Base-by-base conservation (phyloP, 35 echinoderm and acorn worm genomes). In the Diadema setosum region DNA sequence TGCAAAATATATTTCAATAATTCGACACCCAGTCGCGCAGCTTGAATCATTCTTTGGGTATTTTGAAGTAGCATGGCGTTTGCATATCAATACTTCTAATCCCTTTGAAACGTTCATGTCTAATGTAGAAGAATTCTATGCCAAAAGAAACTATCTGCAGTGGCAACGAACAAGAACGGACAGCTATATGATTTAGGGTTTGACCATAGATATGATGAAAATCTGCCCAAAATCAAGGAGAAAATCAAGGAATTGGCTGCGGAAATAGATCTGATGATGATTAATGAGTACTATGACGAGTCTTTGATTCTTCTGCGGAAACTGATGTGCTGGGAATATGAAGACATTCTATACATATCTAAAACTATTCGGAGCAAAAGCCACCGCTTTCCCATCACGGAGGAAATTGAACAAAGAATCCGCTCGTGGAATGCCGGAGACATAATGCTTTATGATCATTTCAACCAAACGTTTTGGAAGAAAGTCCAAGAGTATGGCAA, bases 11-110 rank as follows among this genome's bases (percentile, higher is more conserved):
- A 89, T 96, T 12, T 88, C 94, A 4, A 92, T 96, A 26, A 65
- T 96, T 59, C 85, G 94, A 20, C 52, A 92, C 24, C 94, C 94
- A 1, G 85, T 84, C 4, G 43, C 60, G 17, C 89, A 96, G 35
- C 58, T 92, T 15, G 94, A 96, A 82, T 96, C 94, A 3, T 74
- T 52, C n/a, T 96, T 96, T 44, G 83, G 81, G 24, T 96, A 85
- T 45, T 96, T 96, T 73, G 85, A 84, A 39, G 73, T 87, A 46
- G 84, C 84, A 12, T 36, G 76, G 14, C 17, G 35, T n/a, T 50
- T 91, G 6, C 23, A 78, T 34, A 52, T 85, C 35, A 35, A 30
- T 2, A 33, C 39, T 40, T 31, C 23, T 12, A 85, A 91, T 39
- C 34, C 81, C 12, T 84, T 85, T 26, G 45, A 48, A 34, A 65